Percentiles rank a stretch among this genome's conserved stretches.
Evolutionary conservation across 1,140 invertebrate species (phyloP).

Genomic region (Calosoma granatense): DNA sequence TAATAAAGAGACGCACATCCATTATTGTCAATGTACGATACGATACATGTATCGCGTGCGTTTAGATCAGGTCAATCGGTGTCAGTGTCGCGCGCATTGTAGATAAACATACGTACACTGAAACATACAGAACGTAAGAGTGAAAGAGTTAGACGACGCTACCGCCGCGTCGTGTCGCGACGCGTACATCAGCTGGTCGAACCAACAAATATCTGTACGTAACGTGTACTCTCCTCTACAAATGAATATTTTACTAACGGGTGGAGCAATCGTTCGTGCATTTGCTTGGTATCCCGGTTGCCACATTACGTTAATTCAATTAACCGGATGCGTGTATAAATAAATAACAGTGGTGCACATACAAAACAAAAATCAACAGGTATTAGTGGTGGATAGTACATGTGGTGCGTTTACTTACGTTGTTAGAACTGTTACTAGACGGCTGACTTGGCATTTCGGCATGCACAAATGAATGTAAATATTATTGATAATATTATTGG

Average conservation of each 20-base stretch:
- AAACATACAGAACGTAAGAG: too few relatives aligned
- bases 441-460: neutral
- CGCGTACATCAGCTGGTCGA: neutral
- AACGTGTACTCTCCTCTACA: neutral
- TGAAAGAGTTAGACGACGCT: too few relatives aligned
- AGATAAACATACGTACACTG: too few relatives aligned
- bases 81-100: too few relatives aligned
- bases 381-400: neutral
- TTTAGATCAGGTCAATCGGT: too few relatives aligned
- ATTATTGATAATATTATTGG: neutral
- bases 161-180: neutral
- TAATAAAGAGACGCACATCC: too few relatives aligned
- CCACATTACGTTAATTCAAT: neutral
- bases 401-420: neutral
- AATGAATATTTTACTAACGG: neutral
- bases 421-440: neutral
- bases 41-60: too few relatives aligned
- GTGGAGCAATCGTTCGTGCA: neutral
- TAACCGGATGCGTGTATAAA: neutral
- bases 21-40: too few relatives aligned
- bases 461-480: conserved; percentile 3
- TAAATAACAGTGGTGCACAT: neutral
- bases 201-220: neutral
- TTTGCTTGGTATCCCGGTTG: neutral
- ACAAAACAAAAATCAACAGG: conserved; percentile 7